phyloP scores from a whole-genome alignment of 2,888 invertebrate genomes.

The Lasioglossum morio region DNA sequence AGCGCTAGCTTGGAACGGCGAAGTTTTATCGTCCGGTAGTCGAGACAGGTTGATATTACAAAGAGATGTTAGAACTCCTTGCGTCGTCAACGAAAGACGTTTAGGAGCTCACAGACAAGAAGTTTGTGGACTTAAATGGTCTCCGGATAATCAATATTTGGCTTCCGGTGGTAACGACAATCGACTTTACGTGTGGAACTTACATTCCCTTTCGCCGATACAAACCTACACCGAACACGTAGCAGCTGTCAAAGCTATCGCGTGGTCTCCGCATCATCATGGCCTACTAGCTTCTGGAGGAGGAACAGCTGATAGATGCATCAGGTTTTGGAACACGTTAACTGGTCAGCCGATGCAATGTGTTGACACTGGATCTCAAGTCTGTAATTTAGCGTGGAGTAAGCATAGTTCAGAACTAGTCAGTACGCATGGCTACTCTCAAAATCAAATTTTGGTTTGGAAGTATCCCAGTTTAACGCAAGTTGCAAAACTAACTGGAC shows the following conservation, averaged over 20 bases:
- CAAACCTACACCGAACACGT: slow-evolving; percentile 98
- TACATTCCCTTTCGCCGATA: slow-evolving; percentile 94
- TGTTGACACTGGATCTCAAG: slow-evolving; percentile 98
- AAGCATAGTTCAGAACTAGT: slow-evolving; percentile 99
- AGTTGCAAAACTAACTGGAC: slow-evolving; percentile 98
- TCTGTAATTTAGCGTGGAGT: slow-evolving; percentile 99
- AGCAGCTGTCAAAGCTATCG: slow-evolving; percentile 99
- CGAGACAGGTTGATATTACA: slow-evolving; percentile 97
- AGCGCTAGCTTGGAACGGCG: slow-evolving; percentile 99
- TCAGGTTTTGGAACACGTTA: slow-evolving; percentile 99
- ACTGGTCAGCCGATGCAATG: slow-evolving; percentile 99
- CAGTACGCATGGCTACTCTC: slow-evolving; percentile 99
- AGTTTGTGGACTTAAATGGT: slow-evolving; percentile 99
- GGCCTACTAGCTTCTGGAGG: slow-evolving; percentile 98
- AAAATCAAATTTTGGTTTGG: slow-evolving; percentile 99
- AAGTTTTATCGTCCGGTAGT: slow-evolving; percentile 97
- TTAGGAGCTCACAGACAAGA: slow-evolving; percentile 98
- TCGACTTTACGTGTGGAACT: slow-evolving; percentile 96
- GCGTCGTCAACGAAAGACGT: slow-evolving; percentile 90
- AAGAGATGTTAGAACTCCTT: slow-evolving; percentile 95
- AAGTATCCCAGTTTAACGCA: slow-evolving; percentile 98
- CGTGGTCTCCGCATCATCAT: slow-evolving; percentile 99
- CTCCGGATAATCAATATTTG: slow-evolving; percentile 97
- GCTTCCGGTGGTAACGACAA: slow-evolving; percentile 99
- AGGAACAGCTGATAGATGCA: slow-evolving; percentile 99